These are phyloP conservation scores for Euzophera pinguis DNA, from an alignment of 2,888 invertebrate species.

Conservation along the genomic window DNA sequence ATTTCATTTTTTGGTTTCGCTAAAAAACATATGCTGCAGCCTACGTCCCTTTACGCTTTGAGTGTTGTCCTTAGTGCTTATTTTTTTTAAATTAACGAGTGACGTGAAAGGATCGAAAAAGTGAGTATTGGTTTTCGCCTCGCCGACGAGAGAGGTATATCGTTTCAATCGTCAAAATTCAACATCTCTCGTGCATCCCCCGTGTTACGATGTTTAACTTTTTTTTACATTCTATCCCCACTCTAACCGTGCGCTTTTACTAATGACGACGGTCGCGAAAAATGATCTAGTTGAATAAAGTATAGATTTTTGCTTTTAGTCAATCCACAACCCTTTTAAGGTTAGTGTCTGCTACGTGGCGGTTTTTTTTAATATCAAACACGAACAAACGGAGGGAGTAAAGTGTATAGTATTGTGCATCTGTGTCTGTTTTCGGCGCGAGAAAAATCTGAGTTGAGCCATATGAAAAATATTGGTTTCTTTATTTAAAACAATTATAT, in stretches of 20 bases:
- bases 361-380: conserved; percentile 30
- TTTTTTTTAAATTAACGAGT: conserved; percentile 27
- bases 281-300: conserved; percentile 31
- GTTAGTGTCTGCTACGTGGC: conserved; percentile 66
- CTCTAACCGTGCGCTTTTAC: conserved; percentile 75
- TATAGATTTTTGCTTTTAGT: conserved; percentile 51
- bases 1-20: conserved; percentile 41
- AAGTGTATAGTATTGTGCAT: conserved; percentile 75
- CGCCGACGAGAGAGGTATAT: conserved; percentile 53
- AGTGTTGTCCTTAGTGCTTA: conserved; percentile 67
- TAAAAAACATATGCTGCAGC: conserved; percentile 47
- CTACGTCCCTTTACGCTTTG: conserved; percentile 62
- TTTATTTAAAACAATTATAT: not conserved
- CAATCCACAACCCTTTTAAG: conserved; percentile 73
- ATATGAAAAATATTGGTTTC: conserved; percentile 16
- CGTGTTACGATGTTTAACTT: conserved; percentile 46
- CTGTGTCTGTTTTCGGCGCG: conserved; percentile 63
- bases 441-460: conserved; percentile 43
- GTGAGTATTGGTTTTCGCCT: conserved; percentile 44
- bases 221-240: conserved; percentile 29
- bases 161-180: conserved; percentile 22
- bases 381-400: conserved; percentile 62
- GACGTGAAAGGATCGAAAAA: conserved; percentile 29
- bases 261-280: conserved; percentile 64
- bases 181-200: conserved; percentile 74